These are phyloP conservation scores for Acrobasis repandana DNA, from an alignment of 2,888 invertebrate species.

Conservation along the genomic window DNA sequence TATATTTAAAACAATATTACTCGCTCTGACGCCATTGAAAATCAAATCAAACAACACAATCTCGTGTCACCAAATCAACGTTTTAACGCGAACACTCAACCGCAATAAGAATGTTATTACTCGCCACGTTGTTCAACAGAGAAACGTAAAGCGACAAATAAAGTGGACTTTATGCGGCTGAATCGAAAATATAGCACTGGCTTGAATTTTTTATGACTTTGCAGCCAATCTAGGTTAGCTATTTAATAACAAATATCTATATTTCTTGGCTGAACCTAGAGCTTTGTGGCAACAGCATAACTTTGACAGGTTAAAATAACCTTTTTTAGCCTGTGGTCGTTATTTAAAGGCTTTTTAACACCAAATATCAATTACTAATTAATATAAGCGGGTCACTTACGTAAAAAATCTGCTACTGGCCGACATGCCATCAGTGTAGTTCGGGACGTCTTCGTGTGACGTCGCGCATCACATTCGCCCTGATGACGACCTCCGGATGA, in stretches of 20 bases:
- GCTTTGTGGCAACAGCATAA: not conserved
- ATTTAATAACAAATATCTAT: slow-evolving; percentile 1
- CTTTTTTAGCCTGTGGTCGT: no score
- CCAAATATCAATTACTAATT: no score
- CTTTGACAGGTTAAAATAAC: no score
- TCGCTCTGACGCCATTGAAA: slow-evolving; percentile 56
- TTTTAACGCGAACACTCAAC: slow-evolving; percentile 49
- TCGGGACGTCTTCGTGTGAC: no score
- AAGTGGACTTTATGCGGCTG: not conserved
- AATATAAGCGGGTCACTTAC: no score
- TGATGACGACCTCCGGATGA: no score
- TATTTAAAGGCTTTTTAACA: no score
- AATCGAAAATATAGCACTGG: not conserved
- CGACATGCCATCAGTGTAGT: no score
- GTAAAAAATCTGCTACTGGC: no score
- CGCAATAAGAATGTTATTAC: slow-evolving; percentile 34
- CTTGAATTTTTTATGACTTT: slow-evolving; percentile 1
- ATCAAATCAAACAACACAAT: slow-evolving; percentile 61
- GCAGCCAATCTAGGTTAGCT: not conserved
- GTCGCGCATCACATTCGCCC: no score
- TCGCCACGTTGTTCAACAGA: not conserved
- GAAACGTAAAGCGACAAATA: not conserved
- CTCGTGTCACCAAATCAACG: slow-evolving; percentile 55
- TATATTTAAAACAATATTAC: not conserved
- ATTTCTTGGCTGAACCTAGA: not conserved